Percentiles rank a stretch among this genome's conserved stretches.
These are phyloP conservation scores for Pteropus rufus DNA, from an alignment of 2,797 vertebrate genomes.

Conservation along the genomic window DNA sequence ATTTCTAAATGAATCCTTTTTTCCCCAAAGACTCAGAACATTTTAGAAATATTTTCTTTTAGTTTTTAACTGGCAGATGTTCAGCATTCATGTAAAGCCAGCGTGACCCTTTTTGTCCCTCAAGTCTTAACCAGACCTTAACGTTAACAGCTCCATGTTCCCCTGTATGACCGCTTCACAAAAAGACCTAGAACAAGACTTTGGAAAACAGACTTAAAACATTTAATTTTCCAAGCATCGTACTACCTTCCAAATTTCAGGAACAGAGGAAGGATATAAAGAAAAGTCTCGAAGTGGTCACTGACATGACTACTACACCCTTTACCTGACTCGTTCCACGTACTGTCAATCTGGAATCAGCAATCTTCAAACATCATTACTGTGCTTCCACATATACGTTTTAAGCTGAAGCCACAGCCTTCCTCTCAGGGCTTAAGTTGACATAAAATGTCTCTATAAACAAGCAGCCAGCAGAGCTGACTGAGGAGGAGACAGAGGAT, in stretches of 20 bases:
- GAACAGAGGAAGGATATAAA: not conserved
- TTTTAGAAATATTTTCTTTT: not conserved
- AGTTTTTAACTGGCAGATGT: not conserved
- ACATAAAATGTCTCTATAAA: not conserved
- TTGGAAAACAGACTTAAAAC: not conserved
- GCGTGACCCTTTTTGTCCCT: accelerated
- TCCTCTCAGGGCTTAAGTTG: not conserved
- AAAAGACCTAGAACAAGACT: not conserved
- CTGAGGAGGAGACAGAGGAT: not conserved
- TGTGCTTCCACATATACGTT: not conserved
- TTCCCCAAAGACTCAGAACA: not conserved
- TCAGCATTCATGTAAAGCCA: not conserved
- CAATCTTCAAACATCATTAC: not conserved
- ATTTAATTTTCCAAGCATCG: not conserved
- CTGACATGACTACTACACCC: accelerated
- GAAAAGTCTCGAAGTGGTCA: not conserved
- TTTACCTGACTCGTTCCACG: not conserved
- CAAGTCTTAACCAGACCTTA: not conserved
- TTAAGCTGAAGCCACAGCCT: not conserved
- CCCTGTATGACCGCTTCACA: not conserved
- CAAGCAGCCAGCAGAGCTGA: not conserved
- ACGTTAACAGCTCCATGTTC: not conserved
- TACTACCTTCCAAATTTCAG: not conserved
- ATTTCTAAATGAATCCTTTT: not conserved
- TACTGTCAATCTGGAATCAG: not conserved